Evolutionary conservation across 2,113 vertebrate species (phyloP), one percentile per base, ranked within the genome.

Genomic region (Odobenus rosmarus): DNA sequence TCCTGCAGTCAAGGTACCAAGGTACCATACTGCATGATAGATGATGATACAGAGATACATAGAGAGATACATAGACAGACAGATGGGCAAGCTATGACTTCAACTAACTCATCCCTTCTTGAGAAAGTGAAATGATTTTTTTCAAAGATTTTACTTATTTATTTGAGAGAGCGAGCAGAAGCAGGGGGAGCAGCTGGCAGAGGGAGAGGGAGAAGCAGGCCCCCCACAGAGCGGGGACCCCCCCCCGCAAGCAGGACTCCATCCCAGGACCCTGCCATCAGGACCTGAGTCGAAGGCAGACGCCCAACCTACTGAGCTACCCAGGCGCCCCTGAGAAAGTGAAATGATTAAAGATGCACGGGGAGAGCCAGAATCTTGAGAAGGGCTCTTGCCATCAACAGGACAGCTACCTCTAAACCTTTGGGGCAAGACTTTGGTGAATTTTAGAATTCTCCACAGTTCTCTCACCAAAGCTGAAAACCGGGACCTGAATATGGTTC

Each of bases 201-300:
- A 33, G 31, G 62, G 31, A 67, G 62, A 33, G 14, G 31, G 6
- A 67, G 31, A 33, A 33, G 62, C 31, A 33, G 31, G 62, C 14
- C 7, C 31, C 62, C 31, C 62, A 67, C 3, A 15, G 31, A 67
- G 14, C 62, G 6, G 6, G 31, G 15, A 33, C 31, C 13, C 28
- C 14, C 14, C 62, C 10, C 13, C 2, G 1, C 6, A 15, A 33
- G 62, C 3, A 1, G 62, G 31, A 67, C 62, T 16, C 1, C 1
- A 67, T 67, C 31, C 62, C 62, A 67, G 62, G 31, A 67, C 31
- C 13, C 62, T 67, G 31, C 14, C 31, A 67, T 33, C 14, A 16
- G 33, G 31, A 67, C 62, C 31, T 67, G 62, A 33, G 62, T 67
- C 6, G 6, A 33, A 67, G 62, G 31, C 62, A 33, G 31, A 67